Conservation (phyloP, 2,888 invertebrate species). For the Torymus auratus region DNA sequence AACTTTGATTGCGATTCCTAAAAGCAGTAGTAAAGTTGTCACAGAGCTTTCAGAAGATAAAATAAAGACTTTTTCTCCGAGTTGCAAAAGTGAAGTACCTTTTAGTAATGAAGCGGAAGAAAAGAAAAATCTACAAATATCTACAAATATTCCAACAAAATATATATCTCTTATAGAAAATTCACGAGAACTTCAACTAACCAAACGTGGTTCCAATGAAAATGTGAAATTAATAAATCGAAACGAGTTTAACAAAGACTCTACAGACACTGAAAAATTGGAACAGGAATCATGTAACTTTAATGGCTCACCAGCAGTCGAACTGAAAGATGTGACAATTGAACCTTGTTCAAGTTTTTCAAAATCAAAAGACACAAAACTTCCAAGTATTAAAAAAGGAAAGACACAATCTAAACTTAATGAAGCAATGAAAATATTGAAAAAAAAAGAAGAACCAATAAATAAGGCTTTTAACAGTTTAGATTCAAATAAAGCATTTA, state of each 20-base stretch:
- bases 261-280: no score
- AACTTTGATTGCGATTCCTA: constrained; percentile 58
- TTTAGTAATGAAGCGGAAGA: neutral
- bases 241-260: neutral
- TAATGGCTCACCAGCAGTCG: constrained; percentile 23
- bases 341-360: constrained; percentile 39
- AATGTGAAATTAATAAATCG: constrained; percentile 27
- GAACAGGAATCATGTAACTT: neutral
- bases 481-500: neutral
- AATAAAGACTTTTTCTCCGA: constrained; percentile 16
- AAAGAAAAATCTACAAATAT: constrained; percentile 18
- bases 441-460: constrained; percentile 23
- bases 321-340: constrained; percentile 53
- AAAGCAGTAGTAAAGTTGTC: constrained; percentile 36
- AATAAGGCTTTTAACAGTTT: neutral
- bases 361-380: constrained; percentile 25
- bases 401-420: constrained; percentile 31
- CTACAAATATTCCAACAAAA: constrained; percentile 33
- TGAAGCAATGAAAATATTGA: constrained; percentile 31
- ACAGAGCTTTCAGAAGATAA: constrained; percentile 30
- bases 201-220: constrained; percentile 45
- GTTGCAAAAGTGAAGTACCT: neutral
- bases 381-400: neutral
- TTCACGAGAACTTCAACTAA: constrained; percentile 51
- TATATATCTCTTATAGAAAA: constrained; percentile 44